Conservation (phyloP, 2,113 vertebrate genomes). For the Tragelaphus buxtoni region DNA sequence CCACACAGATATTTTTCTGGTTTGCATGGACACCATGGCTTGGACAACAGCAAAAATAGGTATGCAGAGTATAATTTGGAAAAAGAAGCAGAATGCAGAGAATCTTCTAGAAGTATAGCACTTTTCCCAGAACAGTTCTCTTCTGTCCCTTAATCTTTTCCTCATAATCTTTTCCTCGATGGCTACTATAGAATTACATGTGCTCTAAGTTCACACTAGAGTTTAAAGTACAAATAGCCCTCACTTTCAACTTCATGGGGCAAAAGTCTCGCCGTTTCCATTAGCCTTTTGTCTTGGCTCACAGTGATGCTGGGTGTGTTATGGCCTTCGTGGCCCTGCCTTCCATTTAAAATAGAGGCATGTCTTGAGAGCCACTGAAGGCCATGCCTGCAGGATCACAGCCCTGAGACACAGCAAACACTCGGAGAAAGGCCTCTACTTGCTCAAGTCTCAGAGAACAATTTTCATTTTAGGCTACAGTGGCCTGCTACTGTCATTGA, state of each 20-base stretch:
- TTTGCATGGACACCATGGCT: neutral
- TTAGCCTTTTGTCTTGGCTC: neutral
- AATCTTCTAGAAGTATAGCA: neutral
- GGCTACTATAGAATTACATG: neutral
- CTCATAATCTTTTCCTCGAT: neutral
- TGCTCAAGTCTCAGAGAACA: neutral
- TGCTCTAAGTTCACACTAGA: neutral
- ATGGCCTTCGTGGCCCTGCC: neutral
- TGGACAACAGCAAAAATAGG: neutral
- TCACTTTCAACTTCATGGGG: neutral
- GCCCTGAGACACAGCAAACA: neutral
- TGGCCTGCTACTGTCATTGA: neutral
- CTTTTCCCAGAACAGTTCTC: neutral
- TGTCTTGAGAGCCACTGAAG: neutral
- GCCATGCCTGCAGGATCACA: fast-evolving
- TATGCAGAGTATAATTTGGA: neutral
- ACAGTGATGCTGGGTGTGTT: neutral
- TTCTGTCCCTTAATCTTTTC: neutral
- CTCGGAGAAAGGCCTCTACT: neutral
- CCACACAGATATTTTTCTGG: neutral
- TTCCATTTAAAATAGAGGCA: neutral
- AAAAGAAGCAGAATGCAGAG: neutral
- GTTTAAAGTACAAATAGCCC: neutral
- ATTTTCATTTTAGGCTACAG: neutral
- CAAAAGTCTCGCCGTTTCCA: neutral